Evolutionary conservation across 2,888 invertebrate species (phyloP).

Genomic region (Lasius fuliginosus): DNA sequence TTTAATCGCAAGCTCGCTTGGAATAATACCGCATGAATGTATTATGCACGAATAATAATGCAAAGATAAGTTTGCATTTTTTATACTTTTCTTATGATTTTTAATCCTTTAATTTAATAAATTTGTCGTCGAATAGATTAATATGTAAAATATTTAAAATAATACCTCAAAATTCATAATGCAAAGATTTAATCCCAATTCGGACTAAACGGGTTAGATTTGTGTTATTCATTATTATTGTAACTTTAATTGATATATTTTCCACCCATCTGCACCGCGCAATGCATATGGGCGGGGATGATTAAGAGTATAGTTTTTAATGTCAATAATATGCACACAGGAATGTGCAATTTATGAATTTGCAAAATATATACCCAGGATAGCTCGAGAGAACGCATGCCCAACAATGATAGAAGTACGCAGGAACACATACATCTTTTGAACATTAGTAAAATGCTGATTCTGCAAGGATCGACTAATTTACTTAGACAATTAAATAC

Average conservation of each 20-base stretch:
- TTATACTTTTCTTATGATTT: not conserved
- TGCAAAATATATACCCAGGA: conserved; percentile 37
- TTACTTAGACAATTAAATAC: not conserved
- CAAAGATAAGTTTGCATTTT: not conserved
- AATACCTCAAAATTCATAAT: not conserved
- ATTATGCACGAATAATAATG: not conserved
- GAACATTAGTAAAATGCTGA: not conserved
- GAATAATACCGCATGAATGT: not conserved
- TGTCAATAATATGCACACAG: not conserved
- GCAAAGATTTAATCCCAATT: conserved; percentile 3
- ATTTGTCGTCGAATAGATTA: not conserved
- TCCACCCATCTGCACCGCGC: conserved; percentile 27
- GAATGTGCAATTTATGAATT: not conserved
- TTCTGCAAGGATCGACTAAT: not conserved
- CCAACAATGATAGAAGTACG: conserved; percentile 59
- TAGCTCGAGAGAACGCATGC: conserved; percentile 59
- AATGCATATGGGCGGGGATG: conserved; percentile 48
- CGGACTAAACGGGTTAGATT: not conserved
- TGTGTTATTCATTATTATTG: not conserved
- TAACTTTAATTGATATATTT: not conserved
- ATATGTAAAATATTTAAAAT: conserved; percentile 6
- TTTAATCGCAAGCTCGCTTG: conserved; percentile 9
- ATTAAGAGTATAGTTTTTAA: conserved; percentile 49
- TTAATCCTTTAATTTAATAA: not conserved
- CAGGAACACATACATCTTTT: not conserved